Conservation (phyloP, 2,888 invertebrate genomes). For the Cosmorhoe ocellata region DNA sequence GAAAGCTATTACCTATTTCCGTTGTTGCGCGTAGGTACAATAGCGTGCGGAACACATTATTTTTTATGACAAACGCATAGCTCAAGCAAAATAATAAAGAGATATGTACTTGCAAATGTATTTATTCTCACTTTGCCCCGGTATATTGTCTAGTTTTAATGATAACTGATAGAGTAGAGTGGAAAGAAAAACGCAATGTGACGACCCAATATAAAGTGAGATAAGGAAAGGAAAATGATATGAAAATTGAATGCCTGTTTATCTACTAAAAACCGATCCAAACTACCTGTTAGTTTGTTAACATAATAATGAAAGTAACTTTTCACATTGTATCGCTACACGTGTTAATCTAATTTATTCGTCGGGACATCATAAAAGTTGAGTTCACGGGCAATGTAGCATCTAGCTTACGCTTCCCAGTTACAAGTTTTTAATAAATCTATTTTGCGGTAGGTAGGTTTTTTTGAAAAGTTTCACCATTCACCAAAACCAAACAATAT, state of each 20-base stretch:
- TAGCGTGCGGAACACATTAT: neutral
- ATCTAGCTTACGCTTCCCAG: too few relatives aligned
- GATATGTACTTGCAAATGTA: too few relatives aligned
- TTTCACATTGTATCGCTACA: conserved; percentile 36
- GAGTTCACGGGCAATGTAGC: conserved; percentile 30
- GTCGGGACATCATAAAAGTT: conserved; percentile 39
- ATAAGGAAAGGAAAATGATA: neutral
- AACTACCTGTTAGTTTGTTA: conserved; percentile 17
- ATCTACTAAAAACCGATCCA: neutral
- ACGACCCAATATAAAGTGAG: too few relatives aligned
- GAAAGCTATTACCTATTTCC: neutral
- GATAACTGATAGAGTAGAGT: too few relatives aligned
- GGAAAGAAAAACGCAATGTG: too few relatives aligned
- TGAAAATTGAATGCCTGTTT: too few relatives aligned
- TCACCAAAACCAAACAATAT: too few relatives aligned
- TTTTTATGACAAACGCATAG: neutral
- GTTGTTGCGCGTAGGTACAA: neutral
- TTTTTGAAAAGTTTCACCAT: too few relatives aligned
- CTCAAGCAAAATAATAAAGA: neutral
- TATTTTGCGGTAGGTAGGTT: too few relatives aligned
- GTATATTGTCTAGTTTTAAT: too few relatives aligned
- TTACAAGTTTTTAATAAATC: too few relatives aligned
- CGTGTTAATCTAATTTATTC: conserved; percentile 40
- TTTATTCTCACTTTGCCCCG: too few relatives aligned
- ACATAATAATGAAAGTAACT: conserved; percentile 26